These are phyloP conservation scores for Petroica traversi DNA, from an alignment of 2,113 vertebrate species.

Conservation along the genomic window DNA sequence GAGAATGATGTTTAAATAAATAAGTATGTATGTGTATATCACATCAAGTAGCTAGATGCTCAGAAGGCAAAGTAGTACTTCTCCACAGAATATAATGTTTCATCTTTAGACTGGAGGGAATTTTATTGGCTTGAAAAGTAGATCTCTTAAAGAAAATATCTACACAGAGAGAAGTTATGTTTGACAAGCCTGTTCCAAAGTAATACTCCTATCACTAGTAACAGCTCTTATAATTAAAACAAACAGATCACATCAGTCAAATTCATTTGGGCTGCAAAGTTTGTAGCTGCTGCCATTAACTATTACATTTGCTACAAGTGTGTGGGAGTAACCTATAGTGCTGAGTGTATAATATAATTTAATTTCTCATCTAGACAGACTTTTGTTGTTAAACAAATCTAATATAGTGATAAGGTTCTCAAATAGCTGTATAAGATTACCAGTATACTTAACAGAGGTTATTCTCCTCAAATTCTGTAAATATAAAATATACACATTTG, in stretches of 20 bases:
- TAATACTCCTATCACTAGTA: background rate
- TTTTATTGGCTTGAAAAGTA: background rate
- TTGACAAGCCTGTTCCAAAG: background rate
- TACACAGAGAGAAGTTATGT: background rate
- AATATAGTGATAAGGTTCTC: background rate
- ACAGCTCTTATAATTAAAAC: conserved; percentile 13
- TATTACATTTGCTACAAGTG: background rate
- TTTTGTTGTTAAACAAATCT: background rate
- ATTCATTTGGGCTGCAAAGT: background rate
- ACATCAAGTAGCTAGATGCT: background rate
- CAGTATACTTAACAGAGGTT: background rate
- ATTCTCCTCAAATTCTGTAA: background rate
- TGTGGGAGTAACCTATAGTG: background rate
- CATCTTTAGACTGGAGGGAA: background rate
- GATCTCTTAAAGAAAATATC: background rate
- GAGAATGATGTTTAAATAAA: background rate
- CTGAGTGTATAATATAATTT: background rate
- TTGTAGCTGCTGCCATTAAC: background rate
- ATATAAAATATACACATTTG: background rate
- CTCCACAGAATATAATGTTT: background rate
- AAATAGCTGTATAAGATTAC: background rate
- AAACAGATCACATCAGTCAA: background rate
- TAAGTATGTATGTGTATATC: background rate
- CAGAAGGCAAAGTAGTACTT: background rate
- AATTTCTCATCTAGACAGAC: background rate